Evolutionary conservation across 2,888 invertebrate species (phyloP).

Genomic region (Sepioteuthis lessoniana): DNA sequence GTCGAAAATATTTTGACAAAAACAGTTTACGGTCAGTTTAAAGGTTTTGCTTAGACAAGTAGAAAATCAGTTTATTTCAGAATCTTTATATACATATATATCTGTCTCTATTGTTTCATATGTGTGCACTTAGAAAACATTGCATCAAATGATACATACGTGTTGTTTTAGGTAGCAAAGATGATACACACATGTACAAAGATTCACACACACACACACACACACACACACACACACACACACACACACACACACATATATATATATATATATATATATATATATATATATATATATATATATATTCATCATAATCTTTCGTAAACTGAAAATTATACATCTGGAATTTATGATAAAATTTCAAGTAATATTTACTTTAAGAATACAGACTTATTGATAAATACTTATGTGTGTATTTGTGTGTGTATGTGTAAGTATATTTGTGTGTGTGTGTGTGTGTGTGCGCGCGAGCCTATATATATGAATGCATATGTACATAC

Average conservation of each 20-base stretch:
- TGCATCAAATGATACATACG: too few relatives aligned
- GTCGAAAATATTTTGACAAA: not conserved
- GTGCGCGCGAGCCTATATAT: not conserved
- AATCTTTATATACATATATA: not conserved
- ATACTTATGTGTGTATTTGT: not conserved
- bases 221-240: not conserved
- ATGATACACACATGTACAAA: too few relatives aligned
- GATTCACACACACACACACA: too few relatives aligned
- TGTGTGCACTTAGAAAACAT: too few relatives aligned
- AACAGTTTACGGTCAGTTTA: not conserved
- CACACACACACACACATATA: not conserved
- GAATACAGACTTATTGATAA: not conserved
- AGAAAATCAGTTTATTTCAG: not conserved
- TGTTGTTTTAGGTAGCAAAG: too few relatives aligned
- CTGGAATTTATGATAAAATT: too few relatives aligned
- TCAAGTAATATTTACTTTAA: too few relatives aligned
- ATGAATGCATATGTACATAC: not conserved
- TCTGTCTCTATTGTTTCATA: too few relatives aligned
- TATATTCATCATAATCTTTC: too few relatives aligned
- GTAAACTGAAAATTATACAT: too few relatives aligned
- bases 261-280: not conserved
- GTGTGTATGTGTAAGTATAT: not conserved
- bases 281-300: not conserved
- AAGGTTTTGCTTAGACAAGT: not conserved
- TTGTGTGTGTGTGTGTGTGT: not conserved